These are phyloP conservation scores for Chitala chitala DNA, from an alignment of 2,113 vertebrate species.

Conservation along the genomic window DNA sequence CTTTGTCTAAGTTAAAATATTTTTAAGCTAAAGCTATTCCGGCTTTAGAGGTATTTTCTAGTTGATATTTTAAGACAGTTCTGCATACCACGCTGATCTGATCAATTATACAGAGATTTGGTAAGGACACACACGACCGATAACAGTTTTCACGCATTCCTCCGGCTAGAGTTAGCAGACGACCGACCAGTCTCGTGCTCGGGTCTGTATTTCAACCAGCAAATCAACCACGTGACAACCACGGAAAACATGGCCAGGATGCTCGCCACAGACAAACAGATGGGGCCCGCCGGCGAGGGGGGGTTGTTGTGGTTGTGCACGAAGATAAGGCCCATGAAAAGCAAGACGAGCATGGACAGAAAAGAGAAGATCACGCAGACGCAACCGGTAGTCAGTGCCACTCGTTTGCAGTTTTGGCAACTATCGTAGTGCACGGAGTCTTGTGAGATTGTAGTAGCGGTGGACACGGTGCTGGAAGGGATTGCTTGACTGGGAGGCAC, in stretches of 20 bases:
- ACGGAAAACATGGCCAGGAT: conserved; percentile 87
- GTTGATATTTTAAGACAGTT: not conserved
- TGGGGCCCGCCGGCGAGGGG: conserved; percentile 81
- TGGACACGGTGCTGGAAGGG: conserved; percentile 63
- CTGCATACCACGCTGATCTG: not conserved
- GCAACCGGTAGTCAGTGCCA: conserved; percentile 82
- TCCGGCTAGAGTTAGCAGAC: conserved; percentile 58
- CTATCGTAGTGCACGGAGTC: conserved; percentile 73
- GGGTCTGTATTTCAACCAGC: conserved; percentile 88
- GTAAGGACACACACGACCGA: no score
- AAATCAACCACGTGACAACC: conserved; percentile 87
- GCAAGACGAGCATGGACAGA: conserved; percentile 85
- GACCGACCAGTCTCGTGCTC: conserved; percentile 60
- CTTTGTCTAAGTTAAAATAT: not conserved
- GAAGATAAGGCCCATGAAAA: conserved; percentile 89
- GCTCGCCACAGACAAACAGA: conserved; percentile 84
- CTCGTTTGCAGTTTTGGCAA: conserved; percentile 83
- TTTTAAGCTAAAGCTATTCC: not conserved
- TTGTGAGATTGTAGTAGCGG: conserved; percentile 72
- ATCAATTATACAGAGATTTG: no score
- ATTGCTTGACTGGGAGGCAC: conserved; percentile 48
- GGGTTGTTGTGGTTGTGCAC: conserved; percentile 80
- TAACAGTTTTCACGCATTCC: conserved; percentile 55
- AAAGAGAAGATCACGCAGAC: conserved; percentile 88
- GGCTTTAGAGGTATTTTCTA: not conserved